Conservation (phyloP, 1,140 invertebrate species). For the Zaprionus lachaisei region DNA sequence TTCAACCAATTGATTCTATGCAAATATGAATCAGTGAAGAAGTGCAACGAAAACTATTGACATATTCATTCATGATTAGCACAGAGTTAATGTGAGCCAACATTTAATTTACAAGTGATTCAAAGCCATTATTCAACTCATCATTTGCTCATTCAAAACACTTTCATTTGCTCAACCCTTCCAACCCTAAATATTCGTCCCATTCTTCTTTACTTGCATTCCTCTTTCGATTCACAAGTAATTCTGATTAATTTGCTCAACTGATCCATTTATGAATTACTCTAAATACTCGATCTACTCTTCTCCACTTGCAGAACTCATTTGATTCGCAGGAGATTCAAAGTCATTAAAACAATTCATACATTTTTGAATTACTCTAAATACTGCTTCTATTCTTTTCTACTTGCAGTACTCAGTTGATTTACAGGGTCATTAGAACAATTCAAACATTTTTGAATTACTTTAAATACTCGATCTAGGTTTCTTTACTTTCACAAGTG, state of each 20-base stretch:
- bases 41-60: no score
- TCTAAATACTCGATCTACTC: background rate
- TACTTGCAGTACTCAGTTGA: background rate
- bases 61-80: no score
- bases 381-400: background rate
- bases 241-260: background rate
- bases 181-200: no score
- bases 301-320: background rate
- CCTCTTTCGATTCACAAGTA: background rate
- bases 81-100: no score
- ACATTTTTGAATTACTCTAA: background rate
- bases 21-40: no score
- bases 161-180: no score
- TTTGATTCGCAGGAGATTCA: conserved; percentile 10
- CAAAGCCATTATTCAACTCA: no score
- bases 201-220: no score
- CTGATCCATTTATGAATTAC: background rate
- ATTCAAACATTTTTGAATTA: background rate
- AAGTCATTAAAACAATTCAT: background rate
- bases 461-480: background rate
- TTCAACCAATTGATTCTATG: no score
- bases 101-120: no score
- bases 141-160: no score
- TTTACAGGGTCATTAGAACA: background rate
- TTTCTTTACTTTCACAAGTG: background rate